Base-by-base conservation (phyloP, 2,113 vertebrate species). In the Rhea pennata region DNA sequence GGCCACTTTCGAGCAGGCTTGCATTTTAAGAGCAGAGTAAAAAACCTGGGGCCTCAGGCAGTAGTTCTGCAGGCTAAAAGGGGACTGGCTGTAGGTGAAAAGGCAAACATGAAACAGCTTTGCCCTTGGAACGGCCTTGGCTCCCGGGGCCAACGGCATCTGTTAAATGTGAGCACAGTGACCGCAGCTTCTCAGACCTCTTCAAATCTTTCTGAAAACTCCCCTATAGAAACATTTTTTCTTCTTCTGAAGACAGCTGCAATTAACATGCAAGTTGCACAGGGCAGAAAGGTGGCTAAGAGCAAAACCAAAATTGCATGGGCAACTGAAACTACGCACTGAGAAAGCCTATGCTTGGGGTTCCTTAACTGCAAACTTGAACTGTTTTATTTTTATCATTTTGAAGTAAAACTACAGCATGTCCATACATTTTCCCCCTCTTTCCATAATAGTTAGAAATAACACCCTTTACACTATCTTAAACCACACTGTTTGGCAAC, bases 381-480 rank as follows among this genome's bases (percentile, higher is more conserved):
- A 53, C 66, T 36, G 27, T 5, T 84, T 39, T 36, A 53, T 2
- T 66, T 58, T 62, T 16, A 64, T 90, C 3, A 2, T 72, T 78
- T 66, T 70, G 74, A 91, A 70, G 11, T 46, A 82, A 93, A 91
- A 33, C 33, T 84, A 56, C 36, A 15, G 12, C 67, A 51, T 33
- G 20, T 74, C 87, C 93, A 61, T 40, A 31, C 59, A n/a, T 50
- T 50, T 91, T 73, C 59, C 91, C 71, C 50, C 7, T 94, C 71
- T 26, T 66, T 87, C 82, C 53, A 89, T 91, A 95, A 88, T 16
- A 85, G 78, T 40, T 75, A 87, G 77, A 93, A 93, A 91, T 61
- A 92, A 91, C n/a, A 78, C 77, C 72, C 80, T 54, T 50, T 46
- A 92, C 76, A 81, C 1, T 4, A 51, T 94, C 80, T 88, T 79